Evolutionary conservation across 2,113 vertebrate genomes (phyloP), one percentile per base, ranked within the genome.

Genomic region (Drymodes brunneopygia): DNA sequence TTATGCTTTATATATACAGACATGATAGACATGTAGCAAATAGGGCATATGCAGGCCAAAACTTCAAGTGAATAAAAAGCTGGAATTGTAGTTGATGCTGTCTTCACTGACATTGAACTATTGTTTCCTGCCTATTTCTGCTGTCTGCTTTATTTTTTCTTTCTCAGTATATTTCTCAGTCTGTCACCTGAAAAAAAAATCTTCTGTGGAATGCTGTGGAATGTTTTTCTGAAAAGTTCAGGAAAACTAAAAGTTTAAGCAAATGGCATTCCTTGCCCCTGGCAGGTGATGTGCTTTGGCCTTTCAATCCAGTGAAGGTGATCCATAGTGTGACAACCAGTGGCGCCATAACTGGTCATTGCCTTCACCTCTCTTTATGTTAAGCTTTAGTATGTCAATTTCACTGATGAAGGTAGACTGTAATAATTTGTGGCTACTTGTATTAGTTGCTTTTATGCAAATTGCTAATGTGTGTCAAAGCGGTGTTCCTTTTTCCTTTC

Each of bases 11-110:
- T 56, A 17, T 33, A 14, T 81, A 48, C 31, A n/a, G 50, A 44
- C 31, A 28, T 0, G 0, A 48, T 35, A n/a, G 50, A 44, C 31
- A 28, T 0, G 0, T 58, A 80, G 40, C 36, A 85, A 84, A 67
- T 14, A 83, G 53, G 36, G 48, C 25, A 50, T 67, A 40, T 56
- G n/a, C 33, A 66, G 24, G 22, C 42, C 36, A 72, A 71, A 82
- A 82, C 29, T 24, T 38, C 21, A 57, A 62, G 62, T 53, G 50
- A 83, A 36, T 40, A 25, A 82, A 75, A 33, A 77, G 28, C 42
- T 51, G n/a, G n/a, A n/a, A n/a, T n/a, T n/a, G n/a, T n/a, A 67
- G 38, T 28, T 57, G 35, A 38, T 69, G 50, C 35, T 42, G 6
- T 44, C 50, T 54, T 70, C 23, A 11, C 24, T 74, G 45, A 48